These are phyloP conservation scores for Congeria kusceri DNA, from an alignment of 2,888 invertebrate genomes.

Conservation along the genomic window DNA sequence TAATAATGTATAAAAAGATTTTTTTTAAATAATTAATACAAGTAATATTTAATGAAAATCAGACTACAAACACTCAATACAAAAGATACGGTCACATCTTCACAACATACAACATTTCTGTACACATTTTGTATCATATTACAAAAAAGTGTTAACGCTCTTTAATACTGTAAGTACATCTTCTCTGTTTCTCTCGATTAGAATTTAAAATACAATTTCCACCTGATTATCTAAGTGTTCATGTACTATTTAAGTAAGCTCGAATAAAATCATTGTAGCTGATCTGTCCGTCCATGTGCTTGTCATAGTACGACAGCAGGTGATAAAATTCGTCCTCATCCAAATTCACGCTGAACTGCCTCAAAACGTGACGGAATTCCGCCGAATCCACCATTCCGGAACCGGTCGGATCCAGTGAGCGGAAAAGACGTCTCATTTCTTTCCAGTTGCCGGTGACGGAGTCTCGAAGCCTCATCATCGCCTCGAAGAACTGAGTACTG, in stretches of 20 bases:
- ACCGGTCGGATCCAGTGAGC: conserved; percentile 70
- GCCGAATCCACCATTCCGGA: conserved; percentile 72
- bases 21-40: too few relatives aligned
- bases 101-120: too few relatives aligned
- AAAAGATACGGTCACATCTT: too few relatives aligned
- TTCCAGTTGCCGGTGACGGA: conserved; percentile 82
- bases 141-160: too few relatives aligned
- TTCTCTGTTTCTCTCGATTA: too few relatives aligned
- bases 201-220: not conserved
- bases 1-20: too few relatives aligned
- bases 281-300: conserved; percentile 76
- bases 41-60: too few relatives aligned
- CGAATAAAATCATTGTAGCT: conserved; percentile 83
- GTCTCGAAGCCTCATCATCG: conserved; percentile 74
- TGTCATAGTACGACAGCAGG: conserved; percentile 80
- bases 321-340: conserved; percentile 83
- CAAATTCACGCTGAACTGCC: conserved; percentile 80
- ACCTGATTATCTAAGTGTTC: conserved; percentile 15
- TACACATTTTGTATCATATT: too few relatives aligned
- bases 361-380: conserved; percentile 79
- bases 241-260: conserved; percentile 70
- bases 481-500: conserved; percentile 66
- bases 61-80: too few relatives aligned
- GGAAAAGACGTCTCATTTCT: conserved; percentile 82
- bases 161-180: too few relatives aligned